Evolutionary conservation across 2,888 invertebrate species (phyloP), one percentile per base, ranked within the genome.

Genomic region (Eupeodes latifasciatus): DNA sequence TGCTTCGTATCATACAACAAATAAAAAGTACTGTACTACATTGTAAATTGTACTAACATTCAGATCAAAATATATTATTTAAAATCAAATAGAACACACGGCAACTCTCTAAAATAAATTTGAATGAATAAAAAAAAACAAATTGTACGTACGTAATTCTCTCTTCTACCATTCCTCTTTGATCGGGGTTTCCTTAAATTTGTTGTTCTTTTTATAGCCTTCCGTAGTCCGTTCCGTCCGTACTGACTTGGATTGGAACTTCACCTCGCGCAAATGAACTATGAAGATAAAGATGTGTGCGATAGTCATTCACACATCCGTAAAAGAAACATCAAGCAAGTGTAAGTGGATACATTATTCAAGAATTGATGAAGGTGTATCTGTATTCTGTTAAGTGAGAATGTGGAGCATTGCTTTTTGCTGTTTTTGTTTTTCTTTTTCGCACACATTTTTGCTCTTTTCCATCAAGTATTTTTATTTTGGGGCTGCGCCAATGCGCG

Each of bases 111-210:
- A 57, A 47, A 67, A 5, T 4, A 40, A 40, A 83, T 67, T 78
- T 61, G 78, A 36, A 47, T 80, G 3, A 27, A 27, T 27, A 81
- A 74, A 64, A 19, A 74, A 64, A 19, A 64, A 19, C 1, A 4
- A 0, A 51, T 55, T 55, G 27, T 59, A 82, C 76, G 61, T 79
- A 81, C 71, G 62, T 77, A 79, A 66, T 51, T 51, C 76, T 86
- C 85, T 87, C 79, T 62, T 87, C 79, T 49, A 49, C n/a, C 55
- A 66, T 83, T 87, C 76, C 55, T 71, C 72, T 83, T 83, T 87
- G 86, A n/a, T 83, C 86, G 86, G 83, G 82, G 83, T 87, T 87
- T 87, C 86, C 86, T 87, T 80, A 80, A 83, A 53, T 79, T 79
- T 71, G 44, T 69, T 75, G 27, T 27, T 61, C 59, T 47, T 75